phyloP scores from a whole-genome alignment of 2,797 vertebrate genomes.

The Lophius americanus region DNA sequence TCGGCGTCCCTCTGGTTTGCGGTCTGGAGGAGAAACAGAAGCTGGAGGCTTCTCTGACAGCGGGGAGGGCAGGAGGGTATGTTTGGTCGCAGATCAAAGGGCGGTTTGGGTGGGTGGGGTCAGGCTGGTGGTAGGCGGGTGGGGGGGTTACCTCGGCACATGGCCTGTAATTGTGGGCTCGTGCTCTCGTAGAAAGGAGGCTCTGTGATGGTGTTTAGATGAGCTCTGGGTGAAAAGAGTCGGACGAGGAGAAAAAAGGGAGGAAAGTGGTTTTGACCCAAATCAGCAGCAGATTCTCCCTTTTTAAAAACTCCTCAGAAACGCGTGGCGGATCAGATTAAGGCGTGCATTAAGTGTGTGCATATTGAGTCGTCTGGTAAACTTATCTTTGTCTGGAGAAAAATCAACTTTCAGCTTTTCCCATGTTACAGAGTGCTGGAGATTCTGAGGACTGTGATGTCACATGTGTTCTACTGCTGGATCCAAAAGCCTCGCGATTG shows the following conservation, averaged over 20 bases:
- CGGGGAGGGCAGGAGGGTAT: constrained; percentile 28
- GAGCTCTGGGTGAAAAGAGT: constrained; percentile 9
- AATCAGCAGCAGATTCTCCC: background rate
- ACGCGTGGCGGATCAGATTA: no score
- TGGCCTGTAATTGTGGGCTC: constrained; percentile 74
- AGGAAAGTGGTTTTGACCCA: background rate
- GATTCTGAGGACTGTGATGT: no score
- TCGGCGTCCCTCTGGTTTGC: constrained; percentile 18
- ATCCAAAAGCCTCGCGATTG: no score
- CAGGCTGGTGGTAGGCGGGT: constrained; percentile 28
- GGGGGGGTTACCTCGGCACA: constrained; percentile 43
- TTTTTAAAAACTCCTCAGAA: background rate
- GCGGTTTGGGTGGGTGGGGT: constrained; percentile 64
- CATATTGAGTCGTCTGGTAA: no score
- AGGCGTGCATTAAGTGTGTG: no score
- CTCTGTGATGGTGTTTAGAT: constrained; percentile 32
- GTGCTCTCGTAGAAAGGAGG: constrained; percentile 40
- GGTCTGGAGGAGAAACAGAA: constrained; percentile 36
- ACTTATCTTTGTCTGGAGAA: no score
- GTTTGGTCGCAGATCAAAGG: constrained; percentile 61
- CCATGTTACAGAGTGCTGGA: no score
- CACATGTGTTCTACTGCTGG: no score
- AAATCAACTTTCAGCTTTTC: no score
- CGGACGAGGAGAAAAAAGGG: constrained; percentile 16
- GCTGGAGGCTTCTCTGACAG: constrained; percentile 13